Conservation (phyloP, 1,140 invertebrate species). For the Portunus trituberculatus region DNA sequence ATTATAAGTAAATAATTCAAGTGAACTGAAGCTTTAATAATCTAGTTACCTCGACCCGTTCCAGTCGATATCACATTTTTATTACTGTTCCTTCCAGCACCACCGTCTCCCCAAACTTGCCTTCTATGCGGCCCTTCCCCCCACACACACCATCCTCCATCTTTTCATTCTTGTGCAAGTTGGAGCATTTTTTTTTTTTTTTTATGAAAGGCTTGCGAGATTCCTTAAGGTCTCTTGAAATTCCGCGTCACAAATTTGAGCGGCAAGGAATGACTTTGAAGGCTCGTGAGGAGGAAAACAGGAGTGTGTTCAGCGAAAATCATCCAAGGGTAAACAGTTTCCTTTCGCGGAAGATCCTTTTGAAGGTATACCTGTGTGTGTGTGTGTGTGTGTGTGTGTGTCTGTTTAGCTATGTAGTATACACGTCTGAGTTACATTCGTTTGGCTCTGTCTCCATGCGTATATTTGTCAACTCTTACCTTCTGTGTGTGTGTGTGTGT, state of each 20-base stretch:
- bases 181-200: background rate
- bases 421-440: too few relatives aligned
- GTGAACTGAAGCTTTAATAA: slow-evolving; percentile 4
- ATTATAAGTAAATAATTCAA: background rate
- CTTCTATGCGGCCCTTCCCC: background rate
- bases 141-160: background rate
- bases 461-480: too few relatives aligned
- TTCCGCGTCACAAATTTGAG: slow-evolving; percentile 21
- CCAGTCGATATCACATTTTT: slow-evolving; percentile 22
- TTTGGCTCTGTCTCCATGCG: too few relatives aligned
- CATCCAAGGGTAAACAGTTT: background rate
- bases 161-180: background rate
- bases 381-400: background rate
- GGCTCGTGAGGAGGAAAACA: background rate
- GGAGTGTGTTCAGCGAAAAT: background rate
- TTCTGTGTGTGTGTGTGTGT: too few relatives aligned
- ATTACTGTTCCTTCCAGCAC: background rate
- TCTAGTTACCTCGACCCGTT: background rate
- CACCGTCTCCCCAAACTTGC: too few relatives aligned
- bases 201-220: background rate
- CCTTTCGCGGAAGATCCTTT: background rate
- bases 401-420: too few relatives aligned
- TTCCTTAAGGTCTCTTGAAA: slow-evolving; percentile 22
- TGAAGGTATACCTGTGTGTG: background rate
- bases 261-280: background rate